These are phyloP conservation scores for Syngnathoides biaculeatus DNA, from an alignment of 2,113 vertebrate genomes.

Conservation along the genomic window DNA sequence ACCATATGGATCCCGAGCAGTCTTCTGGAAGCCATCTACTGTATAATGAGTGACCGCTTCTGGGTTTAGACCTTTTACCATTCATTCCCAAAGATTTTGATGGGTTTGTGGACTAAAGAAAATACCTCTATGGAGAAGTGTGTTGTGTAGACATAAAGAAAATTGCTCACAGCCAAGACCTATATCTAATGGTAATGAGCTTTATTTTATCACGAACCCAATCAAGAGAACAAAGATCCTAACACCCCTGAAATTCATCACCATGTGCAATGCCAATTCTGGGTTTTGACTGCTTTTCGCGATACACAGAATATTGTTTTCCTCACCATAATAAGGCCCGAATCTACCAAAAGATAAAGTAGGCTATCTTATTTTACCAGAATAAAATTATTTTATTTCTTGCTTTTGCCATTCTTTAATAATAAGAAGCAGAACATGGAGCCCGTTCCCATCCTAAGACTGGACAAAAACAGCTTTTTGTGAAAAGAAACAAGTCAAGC, in stretches of 20 bases:
- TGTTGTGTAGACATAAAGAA: not conserved
- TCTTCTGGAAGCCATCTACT: constrained; percentile 45
- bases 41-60: constrained; percentile 67
- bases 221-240: constrained; percentile 27
- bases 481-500: too few species aligned
- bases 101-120: constrained; percentile 30
- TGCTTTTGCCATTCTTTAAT: not conserved
- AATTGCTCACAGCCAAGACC: constrained; percentile 32
- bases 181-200: constrained; percentile 44
- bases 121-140: constrained; percentile 32
- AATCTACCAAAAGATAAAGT: too few species aligned
- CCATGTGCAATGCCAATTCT: too few species aligned
- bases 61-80: constrained; percentile 45
- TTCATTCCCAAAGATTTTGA: constrained; percentile 12
- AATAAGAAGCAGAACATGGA: not conserved
- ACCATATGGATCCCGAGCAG: constrained; percentile 41
- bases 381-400: not conserved
- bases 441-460: too few species aligned
- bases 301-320: too few species aligned
- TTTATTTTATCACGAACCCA: constrained; percentile 37
- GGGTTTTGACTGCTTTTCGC: too few species aligned
- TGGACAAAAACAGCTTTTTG: too few species aligned
- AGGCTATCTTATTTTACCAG: not conserved
- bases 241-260: not conserved
- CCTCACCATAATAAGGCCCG: too few species aligned